Conservation (phyloP, 2,113 vertebrate species). For the Indicator indicator region DNA sequence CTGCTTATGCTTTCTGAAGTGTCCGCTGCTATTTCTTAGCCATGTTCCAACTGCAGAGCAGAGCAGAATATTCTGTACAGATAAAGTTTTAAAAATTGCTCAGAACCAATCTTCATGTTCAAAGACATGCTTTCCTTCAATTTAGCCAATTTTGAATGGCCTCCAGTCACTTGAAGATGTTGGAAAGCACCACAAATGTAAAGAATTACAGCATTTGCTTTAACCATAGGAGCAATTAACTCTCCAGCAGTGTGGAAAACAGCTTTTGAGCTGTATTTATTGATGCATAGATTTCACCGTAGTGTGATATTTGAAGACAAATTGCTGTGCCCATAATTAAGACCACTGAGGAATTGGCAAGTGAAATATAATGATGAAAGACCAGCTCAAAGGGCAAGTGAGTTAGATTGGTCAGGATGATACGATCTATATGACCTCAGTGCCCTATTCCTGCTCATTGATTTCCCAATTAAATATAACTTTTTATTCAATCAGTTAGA, state of each 20-base stretch:
- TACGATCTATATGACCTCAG: conserved; percentile 67
- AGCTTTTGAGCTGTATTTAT: conserved; percentile 78
- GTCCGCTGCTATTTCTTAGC: background rate
- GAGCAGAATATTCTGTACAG: conserved; percentile 18
- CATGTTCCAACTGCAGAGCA: background rate
- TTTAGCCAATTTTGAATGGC: conserved; percentile 21
- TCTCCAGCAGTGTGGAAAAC: conserved; percentile 77
- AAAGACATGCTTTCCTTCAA: conserved; percentile 25
- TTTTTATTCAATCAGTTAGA: conserved; percentile 73
- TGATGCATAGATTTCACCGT: conserved; percentile 78
- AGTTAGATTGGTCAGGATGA: conserved; percentile 67
- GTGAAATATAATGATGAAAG: conserved; percentile 75
- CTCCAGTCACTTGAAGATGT: conserved; percentile 29
- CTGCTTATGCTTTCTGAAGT: background rate
- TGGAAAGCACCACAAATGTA: conserved; percentile 65
- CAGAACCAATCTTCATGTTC: background rate
- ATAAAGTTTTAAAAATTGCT: conserved; percentile 35
- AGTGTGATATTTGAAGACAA: conserved; percentile 82
- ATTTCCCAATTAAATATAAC: conserved; percentile 77
- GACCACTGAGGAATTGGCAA: conserved; percentile 71
- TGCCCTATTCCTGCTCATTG: conserved; percentile 70
- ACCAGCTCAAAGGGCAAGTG: conserved; percentile 69
- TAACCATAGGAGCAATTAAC: conserved; percentile 77
- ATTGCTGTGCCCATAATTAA: conserved; percentile 78
- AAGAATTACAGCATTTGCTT: conserved; percentile 69